These are phyloP conservation scores for Microtus pennsylvanicus DNA, from an alignment of 2,113 vertebrate genomes.

Conservation along the genomic window DNA sequence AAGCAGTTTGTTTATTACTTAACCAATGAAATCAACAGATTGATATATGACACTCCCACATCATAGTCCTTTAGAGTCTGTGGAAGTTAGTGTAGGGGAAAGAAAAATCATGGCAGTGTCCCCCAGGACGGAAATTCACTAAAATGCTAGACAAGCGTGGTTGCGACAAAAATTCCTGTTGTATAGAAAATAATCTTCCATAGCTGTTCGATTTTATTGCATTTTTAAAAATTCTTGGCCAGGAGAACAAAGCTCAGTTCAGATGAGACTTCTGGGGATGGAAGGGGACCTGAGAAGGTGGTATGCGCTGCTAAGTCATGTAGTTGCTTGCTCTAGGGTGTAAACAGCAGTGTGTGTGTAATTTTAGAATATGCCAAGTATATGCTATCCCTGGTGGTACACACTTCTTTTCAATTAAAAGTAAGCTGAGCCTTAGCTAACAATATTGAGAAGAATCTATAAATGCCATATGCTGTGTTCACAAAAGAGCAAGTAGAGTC, in stretches of 20 bases:
- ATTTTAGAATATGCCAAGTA: background rate
- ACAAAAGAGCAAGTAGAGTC: background rate
- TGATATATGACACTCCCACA: too few species aligned
- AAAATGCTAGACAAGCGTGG: background rate
- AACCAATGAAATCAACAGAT: too few species aligned
- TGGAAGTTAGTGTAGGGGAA: background rate
- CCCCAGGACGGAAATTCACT: background rate
- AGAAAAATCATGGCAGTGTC: background rate
- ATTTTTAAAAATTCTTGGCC: background rate
- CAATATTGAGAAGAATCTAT: background rate
- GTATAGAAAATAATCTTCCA: background rate
- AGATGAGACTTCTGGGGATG: background rate
- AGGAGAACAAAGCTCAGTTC: background rate
- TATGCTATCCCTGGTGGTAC: background rate
- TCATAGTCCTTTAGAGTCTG: background rate
- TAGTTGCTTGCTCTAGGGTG: background rate
- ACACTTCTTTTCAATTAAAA: background rate
- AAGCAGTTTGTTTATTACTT: too few species aligned
- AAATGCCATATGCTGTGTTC: background rate
- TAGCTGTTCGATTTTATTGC: background rate
- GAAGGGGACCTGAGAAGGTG: background rate
- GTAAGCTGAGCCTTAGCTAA: too few species aligned
- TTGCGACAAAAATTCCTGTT: background rate
- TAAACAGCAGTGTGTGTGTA: too few species aligned
- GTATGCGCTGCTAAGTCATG: background rate